Base-by-base conservation (phyloP, 2,888 invertebrate genomes). In the Drosophila atripex region DNA sequence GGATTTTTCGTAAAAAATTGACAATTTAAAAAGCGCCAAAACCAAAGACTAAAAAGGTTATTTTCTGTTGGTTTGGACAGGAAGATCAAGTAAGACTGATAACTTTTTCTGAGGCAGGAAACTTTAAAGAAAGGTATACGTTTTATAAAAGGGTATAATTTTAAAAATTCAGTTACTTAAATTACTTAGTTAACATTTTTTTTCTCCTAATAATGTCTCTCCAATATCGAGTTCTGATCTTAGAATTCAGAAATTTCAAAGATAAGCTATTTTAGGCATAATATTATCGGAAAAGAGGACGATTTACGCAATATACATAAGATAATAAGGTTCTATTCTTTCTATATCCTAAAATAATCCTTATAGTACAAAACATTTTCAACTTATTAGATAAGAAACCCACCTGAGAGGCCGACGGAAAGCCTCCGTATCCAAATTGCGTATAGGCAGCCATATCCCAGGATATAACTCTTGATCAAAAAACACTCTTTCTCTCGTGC, bases 361-460 rank as follows among this genome's bases (percentile, higher is more conserved):
- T 28, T 8, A 28, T 28, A 0, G 8, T 7, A 7, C 28, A n/a
- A n/a, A n/a, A n/a, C n/a, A 1, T 7, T 25, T 14, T 8, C 1
- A 38, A 38, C 35, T 47, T 18, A 32, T 3, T 5, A 5, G 12
- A 18, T n/a, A 12, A 23, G 8, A 18, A 38, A 63, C 94, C 93
- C 93, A 97, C 97, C 97, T 97, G 97, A 89, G 97, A 95, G 91
- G 96, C 96, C 94, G 97, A 94, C 94, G 96, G 96, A 94, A 97
- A 97, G 90, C 88, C 86, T 71, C 96, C 94, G 92, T 97, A 97
- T 93, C 97, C 97, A 93, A 97, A 97, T 93, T 97, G 97, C 91
- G 97, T 95, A 93, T 97, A 97, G 89, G 97, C 96, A 92, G 97
- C 91, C 92, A 92, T 92, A 78, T 66, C 52, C 25, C 52, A 52